These are phyloP conservation scores for Sceloporus tristichus DNA, from an alignment of 2,113 vertebrate genomes.

Conservation along the genomic window DNA sequence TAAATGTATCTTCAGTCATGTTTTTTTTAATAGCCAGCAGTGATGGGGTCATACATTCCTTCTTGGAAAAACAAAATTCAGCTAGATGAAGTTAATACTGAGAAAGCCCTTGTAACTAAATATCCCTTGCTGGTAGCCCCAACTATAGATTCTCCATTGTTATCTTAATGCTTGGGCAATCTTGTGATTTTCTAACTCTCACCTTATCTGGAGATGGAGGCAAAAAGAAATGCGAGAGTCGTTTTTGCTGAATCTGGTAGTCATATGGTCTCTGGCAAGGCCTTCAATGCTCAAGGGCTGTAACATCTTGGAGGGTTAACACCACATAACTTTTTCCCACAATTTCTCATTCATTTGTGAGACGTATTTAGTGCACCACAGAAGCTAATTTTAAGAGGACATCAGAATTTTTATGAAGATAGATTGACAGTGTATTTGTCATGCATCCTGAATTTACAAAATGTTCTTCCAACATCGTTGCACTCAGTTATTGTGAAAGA, in stretches of 20 bases:
- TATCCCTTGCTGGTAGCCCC: too few species aligned
- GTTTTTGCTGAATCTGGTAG: background rate
- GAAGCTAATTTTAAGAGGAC: background rate
- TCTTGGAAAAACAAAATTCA: too few species aligned
- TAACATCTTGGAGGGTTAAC: background rate
- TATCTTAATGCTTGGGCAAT: too few species aligned
- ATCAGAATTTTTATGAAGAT: background rate
- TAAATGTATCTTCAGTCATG: too few species aligned
- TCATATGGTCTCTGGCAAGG: background rate
- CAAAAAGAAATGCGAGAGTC: background rate
- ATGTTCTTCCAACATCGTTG: slow-evolving; percentile 70
- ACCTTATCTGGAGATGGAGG: background rate
- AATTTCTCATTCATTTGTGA: background rate
- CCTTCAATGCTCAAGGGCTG: background rate
- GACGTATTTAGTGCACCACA: background rate
- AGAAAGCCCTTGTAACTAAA: too few species aligned
- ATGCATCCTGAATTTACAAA: slow-evolving; percentile 64
- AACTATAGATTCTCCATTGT: too few species aligned
- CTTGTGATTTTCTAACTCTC: too few species aligned
- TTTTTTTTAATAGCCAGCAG: too few species aligned
- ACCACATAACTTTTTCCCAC: background rate
- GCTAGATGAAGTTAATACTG: too few species aligned
- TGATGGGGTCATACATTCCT: too few species aligned
- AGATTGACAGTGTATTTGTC: slow-evolving; percentile 64
- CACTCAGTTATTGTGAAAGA: slow-evolving; percentile 59